These are phyloP conservation scores for Coregonus sp. DNA, from an alignment of 2,797 vertebrate species.

Conservation along the genomic window DNA sequence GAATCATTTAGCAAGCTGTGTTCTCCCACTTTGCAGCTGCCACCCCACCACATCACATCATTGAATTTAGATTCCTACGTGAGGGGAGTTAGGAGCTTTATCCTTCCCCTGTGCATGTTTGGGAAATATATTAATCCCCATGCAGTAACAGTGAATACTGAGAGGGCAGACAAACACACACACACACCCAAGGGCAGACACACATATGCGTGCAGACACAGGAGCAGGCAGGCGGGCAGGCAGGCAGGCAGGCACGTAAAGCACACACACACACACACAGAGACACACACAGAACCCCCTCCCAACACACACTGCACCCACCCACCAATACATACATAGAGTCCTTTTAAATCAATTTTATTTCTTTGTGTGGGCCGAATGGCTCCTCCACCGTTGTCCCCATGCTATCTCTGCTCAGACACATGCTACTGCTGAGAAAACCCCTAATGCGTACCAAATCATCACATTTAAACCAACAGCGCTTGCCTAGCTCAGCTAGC, in stretches of 20 bases:
- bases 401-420: constrained; percentile 34
- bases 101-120: constrained; percentile 28
- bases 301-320: constrained; percentile 1
- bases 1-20: constrained; percentile 72
- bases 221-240: too few relatives aligned
- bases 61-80: constrained; percentile 64
- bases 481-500: constrained; percentile 32
- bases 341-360: too few relatives aligned
- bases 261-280: neutral
- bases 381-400: constrained; percentile 2
- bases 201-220: neutral
- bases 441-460: constrained; percentile 52
- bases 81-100: constrained; percentile 38
- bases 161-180: constrained; percentile 17
- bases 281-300: too few relatives aligned
- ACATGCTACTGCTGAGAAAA: too few relatives aligned
- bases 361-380: too few relatives aligned
- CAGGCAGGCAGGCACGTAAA: too few relatives aligned
- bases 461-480: constrained; percentile 51
- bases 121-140: neutral
- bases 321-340: neutral
- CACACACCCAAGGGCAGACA: too few relatives aligned
- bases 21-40: constrained; percentile 47
- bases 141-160: neutral
- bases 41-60: constrained; percentile 63